Base-by-base conservation (phyloP, 2,888 invertebrate species). In the Timema podura region DNA sequence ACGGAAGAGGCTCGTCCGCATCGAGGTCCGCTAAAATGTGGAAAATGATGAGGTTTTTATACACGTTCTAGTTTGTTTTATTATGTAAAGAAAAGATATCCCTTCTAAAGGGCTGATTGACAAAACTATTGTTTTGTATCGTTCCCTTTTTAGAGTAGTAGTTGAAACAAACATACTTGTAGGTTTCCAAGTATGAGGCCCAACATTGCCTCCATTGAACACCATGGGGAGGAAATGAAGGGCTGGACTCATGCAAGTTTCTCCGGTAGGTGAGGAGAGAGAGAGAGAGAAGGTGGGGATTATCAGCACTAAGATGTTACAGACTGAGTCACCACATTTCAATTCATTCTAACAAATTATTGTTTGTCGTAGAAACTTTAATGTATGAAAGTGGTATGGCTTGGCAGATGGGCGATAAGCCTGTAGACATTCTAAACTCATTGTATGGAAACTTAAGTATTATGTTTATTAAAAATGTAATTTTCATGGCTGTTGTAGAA, bases 1-100 rank as follows among this genome's bases (percentile, higher is more conserved):
- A 64, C 47, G 30, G 49, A 54, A 70, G 64, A 61, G 51, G 67
- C 61, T 64, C 49, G 68, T 68, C 57, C 69, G 71, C 70, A 64
- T 69, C 61, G 66, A 70, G 61, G 72, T 70, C 73, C 70, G 67
- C 44, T 71, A 67, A 68, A 66, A 54, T 68, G 15, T 51, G 72
- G 51, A 71, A 64, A 69, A 70, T 70, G 68, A 70, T 68, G 72
- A 73, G 73, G 70, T 73, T 75, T 74, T 75, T 75, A 74, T 75
- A 75, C 74, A 73, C 72, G 69, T 72, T 72, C 73, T 73, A 71
- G 73, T 73, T 75, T 75, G 70, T 72, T 72, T 73, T 72, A 61
- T 61, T 61, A 44, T 61, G 44, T 61, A 61, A 61, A 13, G 61
- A 61, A 70, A 71, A 73, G 65, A 54, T 70, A 71, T 71, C 70